Conservation (phyloP, 2,888 invertebrate species). For the Ferdinandea cuprea region DNA sequence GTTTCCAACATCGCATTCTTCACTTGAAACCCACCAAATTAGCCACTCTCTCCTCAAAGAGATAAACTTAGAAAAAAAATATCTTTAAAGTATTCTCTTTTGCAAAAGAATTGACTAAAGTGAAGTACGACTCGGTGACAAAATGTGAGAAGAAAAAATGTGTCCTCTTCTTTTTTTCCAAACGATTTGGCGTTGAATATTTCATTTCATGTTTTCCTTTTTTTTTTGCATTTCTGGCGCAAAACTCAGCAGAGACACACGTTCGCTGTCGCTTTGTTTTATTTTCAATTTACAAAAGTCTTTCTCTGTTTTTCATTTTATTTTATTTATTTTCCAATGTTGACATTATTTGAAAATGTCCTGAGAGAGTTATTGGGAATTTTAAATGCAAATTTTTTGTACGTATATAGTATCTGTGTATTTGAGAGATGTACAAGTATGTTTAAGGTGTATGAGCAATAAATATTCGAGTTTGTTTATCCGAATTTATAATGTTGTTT, state of each 20-base stretch:
- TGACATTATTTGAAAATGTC: constrained; percentile 47
- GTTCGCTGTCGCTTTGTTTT: constrained; percentile 61
- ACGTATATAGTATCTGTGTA: too few relatives aligned
- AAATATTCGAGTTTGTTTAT: constrained; percentile 45
- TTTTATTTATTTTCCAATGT: constrained; percentile 14
- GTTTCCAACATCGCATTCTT: constrained; percentile 17
- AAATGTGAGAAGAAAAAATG: constrained; percentile 5
- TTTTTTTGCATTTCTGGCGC: background rate
- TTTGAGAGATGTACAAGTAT: background rate
- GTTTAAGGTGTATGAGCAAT: constrained; percentile 10
- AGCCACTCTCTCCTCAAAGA: background rate
- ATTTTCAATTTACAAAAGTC: constrained; percentile 39
- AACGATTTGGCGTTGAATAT: constrained; percentile 68
- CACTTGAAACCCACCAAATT: background rate
- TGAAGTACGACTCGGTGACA: constrained; percentile 16
- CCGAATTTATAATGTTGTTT: background rate
- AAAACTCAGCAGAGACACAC: constrained; percentile 27
- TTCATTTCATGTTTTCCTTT: constrained; percentile 38
- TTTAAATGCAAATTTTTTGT: constrained; percentile 64
- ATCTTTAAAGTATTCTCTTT: background rate
- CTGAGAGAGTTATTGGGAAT: constrained; percentile 60
- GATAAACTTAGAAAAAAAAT: background rate
- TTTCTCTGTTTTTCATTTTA: background rate
- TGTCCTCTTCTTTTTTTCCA: constrained; percentile 40
- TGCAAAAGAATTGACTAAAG: background rate